A percentile compares a stretch with the other conserved stretches of the same genome.
These are phyloP conservation scores for Rutpela maculata DNA, from an alignment of 2,888 invertebrate genomes.

Conservation along the genomic window DNA sequence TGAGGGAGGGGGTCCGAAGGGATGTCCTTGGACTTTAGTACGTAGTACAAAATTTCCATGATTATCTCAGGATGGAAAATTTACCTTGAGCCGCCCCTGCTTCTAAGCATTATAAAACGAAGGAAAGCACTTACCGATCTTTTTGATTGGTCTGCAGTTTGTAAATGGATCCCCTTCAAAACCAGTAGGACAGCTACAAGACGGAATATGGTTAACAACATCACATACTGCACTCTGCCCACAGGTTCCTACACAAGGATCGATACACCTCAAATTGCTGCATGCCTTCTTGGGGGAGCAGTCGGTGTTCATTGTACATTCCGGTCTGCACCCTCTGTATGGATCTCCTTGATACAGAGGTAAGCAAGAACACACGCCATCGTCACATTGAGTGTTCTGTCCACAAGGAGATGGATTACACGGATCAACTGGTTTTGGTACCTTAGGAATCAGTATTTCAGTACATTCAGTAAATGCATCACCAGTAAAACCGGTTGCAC, in stretches of 20 bases:
- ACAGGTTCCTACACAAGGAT: conserved; percentile 88
- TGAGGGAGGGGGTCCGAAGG: no score
- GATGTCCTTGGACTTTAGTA: no score
- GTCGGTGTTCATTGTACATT: conserved; percentile 88
- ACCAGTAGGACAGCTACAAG: conserved; percentile 84
- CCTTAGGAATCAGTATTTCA: conserved; percentile 68
- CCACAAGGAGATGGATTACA: conserved; percentile 88
- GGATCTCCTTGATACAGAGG: conserved; percentile 85
- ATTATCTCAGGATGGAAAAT: no score
- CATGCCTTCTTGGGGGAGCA: conserved; percentile 86
- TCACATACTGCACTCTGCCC: conserved; percentile 87
- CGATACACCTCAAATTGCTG: conserved; percentile 84
- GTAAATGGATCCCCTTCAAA: conserved; percentile 88
- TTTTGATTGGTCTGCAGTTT: conserved; percentile 71
- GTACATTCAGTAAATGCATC: conserved; percentile 81
- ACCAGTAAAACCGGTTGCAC: conserved; percentile 79
- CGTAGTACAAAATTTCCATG: no score
- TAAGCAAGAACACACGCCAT: conserved; percentile 84
- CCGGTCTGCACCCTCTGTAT: conserved; percentile 84
- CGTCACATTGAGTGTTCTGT: conserved; percentile 83
- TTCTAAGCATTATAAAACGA: background rate
- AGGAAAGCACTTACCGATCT: conserved; percentile 49
- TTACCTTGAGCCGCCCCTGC: no score
- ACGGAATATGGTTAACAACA: conserved; percentile 88
- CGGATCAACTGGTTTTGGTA: conserved; percentile 75